Base-by-base conservation (phyloP, 1,140 invertebrate genomes). In the Papilio glaucus region DNA sequence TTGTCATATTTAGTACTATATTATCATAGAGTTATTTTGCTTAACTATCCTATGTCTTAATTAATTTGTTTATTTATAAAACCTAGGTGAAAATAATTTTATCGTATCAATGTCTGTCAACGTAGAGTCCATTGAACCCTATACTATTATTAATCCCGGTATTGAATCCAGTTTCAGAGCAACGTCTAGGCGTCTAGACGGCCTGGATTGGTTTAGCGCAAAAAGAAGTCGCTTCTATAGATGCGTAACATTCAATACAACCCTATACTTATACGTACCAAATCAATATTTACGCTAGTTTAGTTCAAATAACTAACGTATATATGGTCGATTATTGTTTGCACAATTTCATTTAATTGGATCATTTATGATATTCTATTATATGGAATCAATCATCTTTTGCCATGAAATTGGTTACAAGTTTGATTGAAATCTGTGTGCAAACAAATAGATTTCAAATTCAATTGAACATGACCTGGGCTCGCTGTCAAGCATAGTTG, bases 131-230 rank as follows among this genome's bases (percentile, higher is more conserved):
- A 74, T 84, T 82, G 79, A 89, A 81, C 85, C 78, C 79, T 53
- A 75, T 77, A 87, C 85, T 89, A 87, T 89, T 88, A 88, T 88
- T 86, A 86, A 88, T 85, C 76, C 74, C 57, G 62, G 78, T 78
- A 79, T 79, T 81, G 81, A 87, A 88, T 86, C 83, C 80, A 88
- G 83, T 85, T 88, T 82, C 78, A 62, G 81, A 79, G 80, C 78
- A 79, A 68, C 70, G 76, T 85, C 83, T 86, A 84, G 79, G 72
- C 78, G 86, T 88, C 89, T 89, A 89, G 89, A 88, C 87, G 76
- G 74, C 72, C 72, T 71, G 73, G 72, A 73, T 75, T 75, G 75
- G 72, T 33, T 75, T n/a, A 33, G 8, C 24, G 53, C 53, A 77
- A 85, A 76, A 73, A 81, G 68, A 57, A 74, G 18, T 63, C 63